Base-by-base conservation (phyloP, 2,113 vertebrate species). In the Ranitomeya imitator region DNA sequence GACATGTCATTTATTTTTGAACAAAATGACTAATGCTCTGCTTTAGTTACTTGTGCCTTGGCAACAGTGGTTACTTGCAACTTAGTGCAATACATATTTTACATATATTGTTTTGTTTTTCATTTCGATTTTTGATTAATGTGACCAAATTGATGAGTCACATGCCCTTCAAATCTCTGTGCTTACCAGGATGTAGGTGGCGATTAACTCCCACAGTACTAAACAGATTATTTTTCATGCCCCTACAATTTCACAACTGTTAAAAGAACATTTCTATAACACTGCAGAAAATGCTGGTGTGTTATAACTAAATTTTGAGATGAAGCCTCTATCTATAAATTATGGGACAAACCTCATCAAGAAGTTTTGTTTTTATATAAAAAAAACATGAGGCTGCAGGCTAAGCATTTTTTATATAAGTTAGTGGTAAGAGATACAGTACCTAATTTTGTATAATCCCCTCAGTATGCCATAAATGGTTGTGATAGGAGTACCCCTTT, bases 21-120 rank as follows among this genome's bases (percentile, higher is more conserved):
- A 83, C 14, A 8, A 18, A 83, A 84, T 84, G 65, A 85, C 83
- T 54, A 85, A 85, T 57, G 19, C 45, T 85, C 18, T 54, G 37
- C 81, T 83, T 69, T 51, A 52, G 15, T 69, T 45, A 37, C 26
- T 19, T 83, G 81, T 23, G 13, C 45, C 65, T 71, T 65, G 71
- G 82, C 31, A 84, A 69, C 82, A 69, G 18, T n/a, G n/a, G 16
- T 51, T 85, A 12, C 31, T 73, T 8, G 45, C 18, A 69, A n/a
- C 63, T 54, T 84, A 15, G 8, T 21, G 6, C 65, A 14, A 63
- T 21, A 85, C 13, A 71, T 19, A 84, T n/a, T 3, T n/a, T 7
- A 23, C 13, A 21, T 69, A 45, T 31, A 3, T 45, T 37, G 23
- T 23, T 12, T 67, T 67, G 14, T 15, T 60, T 67, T 67, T 23